These are phyloP conservation scores for Nephrotoma flavescens DNA, from an alignment of 2,888 invertebrate genomes.

Conservation along the genomic window DNA sequence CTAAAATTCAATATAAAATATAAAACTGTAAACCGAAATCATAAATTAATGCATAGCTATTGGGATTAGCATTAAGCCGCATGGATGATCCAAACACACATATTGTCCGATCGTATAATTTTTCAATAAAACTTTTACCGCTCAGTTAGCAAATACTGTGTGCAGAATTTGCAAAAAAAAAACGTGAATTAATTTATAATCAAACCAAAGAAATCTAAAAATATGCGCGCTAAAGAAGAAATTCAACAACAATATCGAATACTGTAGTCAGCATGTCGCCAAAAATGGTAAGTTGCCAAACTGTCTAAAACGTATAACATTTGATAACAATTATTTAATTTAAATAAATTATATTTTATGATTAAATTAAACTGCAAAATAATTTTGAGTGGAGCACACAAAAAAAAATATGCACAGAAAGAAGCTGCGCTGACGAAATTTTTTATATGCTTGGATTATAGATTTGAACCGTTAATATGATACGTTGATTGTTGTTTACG, in stretches of 20 bases:
- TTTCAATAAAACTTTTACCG: neutral
- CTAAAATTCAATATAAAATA: neutral
- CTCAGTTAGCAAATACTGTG: neutral
- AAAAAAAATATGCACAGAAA: too few relatives aligned
- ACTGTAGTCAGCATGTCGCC: neutral
- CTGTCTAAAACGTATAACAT: neutral
- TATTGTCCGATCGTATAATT: neutral
- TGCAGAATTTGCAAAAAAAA: neutral
- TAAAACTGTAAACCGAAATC: neutral
- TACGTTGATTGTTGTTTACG: neutral
- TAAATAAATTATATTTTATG: neutral
- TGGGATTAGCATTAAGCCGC: neutral
- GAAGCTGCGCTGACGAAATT: too few relatives aligned
- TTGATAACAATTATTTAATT: neutral
- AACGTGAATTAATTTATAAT: neutral
- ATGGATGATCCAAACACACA: neutral
- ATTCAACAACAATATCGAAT: neutral
- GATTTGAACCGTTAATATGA: neutral
- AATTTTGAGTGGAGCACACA: too few relatives aligned
- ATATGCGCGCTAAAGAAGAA: neutral
- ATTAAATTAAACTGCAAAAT: neutral
- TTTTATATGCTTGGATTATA: too few relatives aligned
- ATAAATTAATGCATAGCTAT: neutral
- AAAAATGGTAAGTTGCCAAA: neutral
- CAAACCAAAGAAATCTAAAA: neutral